Evolutionary conservation across 2,888 invertebrate genomes (phyloP).

Genomic region (Drosophila affinis): DNA sequence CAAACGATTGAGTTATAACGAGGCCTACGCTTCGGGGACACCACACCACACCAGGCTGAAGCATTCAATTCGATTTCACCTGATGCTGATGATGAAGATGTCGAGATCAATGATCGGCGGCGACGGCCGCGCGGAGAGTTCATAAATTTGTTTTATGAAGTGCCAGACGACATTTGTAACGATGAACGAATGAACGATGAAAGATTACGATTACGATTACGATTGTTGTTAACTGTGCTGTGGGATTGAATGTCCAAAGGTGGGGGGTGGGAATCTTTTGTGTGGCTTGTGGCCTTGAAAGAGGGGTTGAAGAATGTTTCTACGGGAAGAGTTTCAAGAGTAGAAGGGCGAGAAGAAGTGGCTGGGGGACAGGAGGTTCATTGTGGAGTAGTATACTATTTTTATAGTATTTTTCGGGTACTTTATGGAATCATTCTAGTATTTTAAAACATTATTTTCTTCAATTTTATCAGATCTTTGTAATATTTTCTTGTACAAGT

Average conservation of each 20-base stretch:
- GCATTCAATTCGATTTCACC: conserved; percentile 54
- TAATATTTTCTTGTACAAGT: too few species aligned
- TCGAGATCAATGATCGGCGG: conserved; percentile 79
- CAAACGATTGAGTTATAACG: conserved; percentile 78
- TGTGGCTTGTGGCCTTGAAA: conserved; percentile 1
- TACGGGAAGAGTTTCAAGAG: neutral
- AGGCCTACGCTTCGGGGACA: conserved; percentile 48
- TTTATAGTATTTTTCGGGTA: neutral
- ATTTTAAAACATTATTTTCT: too few species aligned
- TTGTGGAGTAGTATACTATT: neutral
- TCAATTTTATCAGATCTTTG: too few species aligned
- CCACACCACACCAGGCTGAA: conserved; percentile 6
- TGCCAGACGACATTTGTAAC: conserved; percentile 79
- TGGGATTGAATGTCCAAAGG: neutral
- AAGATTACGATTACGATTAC: conserved; percentile 68
- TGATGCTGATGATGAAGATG: conserved; percentile 81
- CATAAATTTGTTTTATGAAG: conserved; percentile 81
- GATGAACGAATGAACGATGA: conserved; percentile 58
- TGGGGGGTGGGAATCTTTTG: neutral
- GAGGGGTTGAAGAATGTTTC: neutral
- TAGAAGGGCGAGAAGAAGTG: too few species aligned
- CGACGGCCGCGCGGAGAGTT: conserved; percentile 61
- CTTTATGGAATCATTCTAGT: too few species aligned
- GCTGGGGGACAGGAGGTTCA: too few species aligned
- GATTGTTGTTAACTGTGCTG: conserved; percentile 3